Conservation (phyloP, 2,113 vertebrate genomes). For the Etia nguti region DNA sequence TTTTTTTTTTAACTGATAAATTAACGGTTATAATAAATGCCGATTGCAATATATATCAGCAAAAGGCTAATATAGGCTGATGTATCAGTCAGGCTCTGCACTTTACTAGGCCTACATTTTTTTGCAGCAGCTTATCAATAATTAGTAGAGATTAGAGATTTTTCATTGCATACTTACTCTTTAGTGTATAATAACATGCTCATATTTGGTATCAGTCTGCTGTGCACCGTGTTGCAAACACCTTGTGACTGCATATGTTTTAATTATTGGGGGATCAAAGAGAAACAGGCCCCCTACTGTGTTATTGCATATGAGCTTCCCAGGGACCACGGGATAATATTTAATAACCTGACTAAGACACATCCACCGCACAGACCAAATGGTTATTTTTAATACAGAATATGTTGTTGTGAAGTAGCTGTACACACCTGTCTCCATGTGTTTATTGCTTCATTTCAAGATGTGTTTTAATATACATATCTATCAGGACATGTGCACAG, state of each 20-base stretch:
- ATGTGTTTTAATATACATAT: background rate
- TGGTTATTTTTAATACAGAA: background rate
- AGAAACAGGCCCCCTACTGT: background rate
- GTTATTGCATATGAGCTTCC: background rate
- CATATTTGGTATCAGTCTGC: background rate
- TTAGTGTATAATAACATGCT: background rate
- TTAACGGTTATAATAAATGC: background rate
- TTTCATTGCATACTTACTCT: background rate
- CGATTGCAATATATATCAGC: background rate
- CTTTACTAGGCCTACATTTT: background rate
- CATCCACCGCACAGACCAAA: background rate
- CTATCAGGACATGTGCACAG: background rate
- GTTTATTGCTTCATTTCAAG: background rate
- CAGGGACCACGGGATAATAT: slow-evolving; percentile 4
- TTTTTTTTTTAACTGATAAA: no score
- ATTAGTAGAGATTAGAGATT: background rate
- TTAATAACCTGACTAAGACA: slow-evolving; percentile 13
- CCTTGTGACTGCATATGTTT: background rate
- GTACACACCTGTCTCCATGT: background rate
- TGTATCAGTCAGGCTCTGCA: background rate
- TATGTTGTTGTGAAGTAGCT: background rate
- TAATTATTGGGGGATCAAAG: slow-evolving; percentile 15
- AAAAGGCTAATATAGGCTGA: background rate
- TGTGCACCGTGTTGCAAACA: background rate
- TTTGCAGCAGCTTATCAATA: background rate